phyloP scores from a whole-genome alignment of 53 echinoderm and acorn worm genomes.

The Holothuria leucospilota region DNA sequence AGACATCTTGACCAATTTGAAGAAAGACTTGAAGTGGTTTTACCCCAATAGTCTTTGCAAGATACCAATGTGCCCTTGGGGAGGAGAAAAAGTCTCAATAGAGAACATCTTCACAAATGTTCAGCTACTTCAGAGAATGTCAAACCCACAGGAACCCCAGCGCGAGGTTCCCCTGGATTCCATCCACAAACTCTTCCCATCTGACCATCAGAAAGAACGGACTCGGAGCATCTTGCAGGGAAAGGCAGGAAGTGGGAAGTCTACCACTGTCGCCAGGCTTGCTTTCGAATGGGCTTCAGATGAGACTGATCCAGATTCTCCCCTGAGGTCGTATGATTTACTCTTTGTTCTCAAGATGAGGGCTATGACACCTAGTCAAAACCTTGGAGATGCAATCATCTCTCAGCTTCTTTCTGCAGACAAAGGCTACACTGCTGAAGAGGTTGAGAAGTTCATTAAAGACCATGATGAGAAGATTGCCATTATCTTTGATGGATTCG shows the following conservation, averaged over 20 bases:
- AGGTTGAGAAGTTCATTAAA: conserved; percentile 1
- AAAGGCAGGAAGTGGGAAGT: conserved; percentile 46
- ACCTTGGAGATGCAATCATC: conserved; percentile 32
- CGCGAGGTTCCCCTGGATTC: conserved; percentile 23
- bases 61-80: conserved; percentile 35
- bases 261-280: conserved; percentile 31
- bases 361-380: not conserved
- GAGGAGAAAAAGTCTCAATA: conserved; percentile 11
- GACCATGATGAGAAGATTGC: conserved; percentile 21
- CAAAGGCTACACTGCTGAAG: not conserved
- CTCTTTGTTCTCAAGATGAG: conserved; percentile 39
- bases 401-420: conserved; percentile 24
- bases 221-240: conserved; percentile 32
- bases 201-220: not conserved
- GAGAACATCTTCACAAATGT: conserved; percentile 38
- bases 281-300: conserved; percentile 21
- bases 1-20: not conserved
- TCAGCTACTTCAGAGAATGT: not conserved
- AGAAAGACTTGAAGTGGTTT: conserved; percentile 40
- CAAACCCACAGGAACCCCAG: not conserved
- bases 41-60: conserved; percentile 42
- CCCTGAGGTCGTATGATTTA: conserved; percentile 5
- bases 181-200: conserved; percentile 28
- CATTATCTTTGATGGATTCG: conserved; percentile 48
- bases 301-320: not conserved